Evolutionary conservation across 2,113 vertebrate genomes (phyloP).

Genomic region (Colinus virginianus): DNA sequence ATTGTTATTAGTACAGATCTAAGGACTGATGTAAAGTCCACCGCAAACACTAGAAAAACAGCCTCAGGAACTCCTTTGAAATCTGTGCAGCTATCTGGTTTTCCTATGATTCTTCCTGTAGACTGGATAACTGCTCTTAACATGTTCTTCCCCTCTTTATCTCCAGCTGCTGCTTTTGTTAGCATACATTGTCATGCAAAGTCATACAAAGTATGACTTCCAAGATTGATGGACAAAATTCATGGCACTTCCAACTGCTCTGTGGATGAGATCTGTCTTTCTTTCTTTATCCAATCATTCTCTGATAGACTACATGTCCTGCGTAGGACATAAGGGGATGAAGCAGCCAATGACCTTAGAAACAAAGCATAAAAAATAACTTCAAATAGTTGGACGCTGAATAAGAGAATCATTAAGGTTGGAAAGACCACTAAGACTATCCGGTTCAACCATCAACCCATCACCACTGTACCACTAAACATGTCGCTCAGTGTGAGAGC

Average conservation of each 20-base stretch:
- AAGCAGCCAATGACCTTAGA: neutral
- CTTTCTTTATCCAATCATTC: neutral
- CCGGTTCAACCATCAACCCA: no score
- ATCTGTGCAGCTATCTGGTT: neutral
- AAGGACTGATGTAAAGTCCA: neutral
- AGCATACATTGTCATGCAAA: neutral
- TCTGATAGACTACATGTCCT: neutral
- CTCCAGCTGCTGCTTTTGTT: neutral
- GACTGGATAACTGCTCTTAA: no score
- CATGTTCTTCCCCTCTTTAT: neutral
- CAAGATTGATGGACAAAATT: neutral
- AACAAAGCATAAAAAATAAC: neutral
- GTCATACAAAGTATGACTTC: neutral
- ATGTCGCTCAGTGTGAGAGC: no score
- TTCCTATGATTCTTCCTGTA: neutral
- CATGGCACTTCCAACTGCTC: neutral
- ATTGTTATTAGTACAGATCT: neutral
- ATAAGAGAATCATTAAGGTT: no score
- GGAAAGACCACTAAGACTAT: no score
- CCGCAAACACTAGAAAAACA: neutral
- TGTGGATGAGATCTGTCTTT: neutral
- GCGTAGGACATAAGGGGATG: neutral
- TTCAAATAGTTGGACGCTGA: neutral
- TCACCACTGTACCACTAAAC: no score
- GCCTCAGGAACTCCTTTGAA: neutral